These are phyloP conservation scores for Struthidea cinerea DNA, from an alignment of 2,113 vertebrate species.

Conservation along the genomic window DNA sequence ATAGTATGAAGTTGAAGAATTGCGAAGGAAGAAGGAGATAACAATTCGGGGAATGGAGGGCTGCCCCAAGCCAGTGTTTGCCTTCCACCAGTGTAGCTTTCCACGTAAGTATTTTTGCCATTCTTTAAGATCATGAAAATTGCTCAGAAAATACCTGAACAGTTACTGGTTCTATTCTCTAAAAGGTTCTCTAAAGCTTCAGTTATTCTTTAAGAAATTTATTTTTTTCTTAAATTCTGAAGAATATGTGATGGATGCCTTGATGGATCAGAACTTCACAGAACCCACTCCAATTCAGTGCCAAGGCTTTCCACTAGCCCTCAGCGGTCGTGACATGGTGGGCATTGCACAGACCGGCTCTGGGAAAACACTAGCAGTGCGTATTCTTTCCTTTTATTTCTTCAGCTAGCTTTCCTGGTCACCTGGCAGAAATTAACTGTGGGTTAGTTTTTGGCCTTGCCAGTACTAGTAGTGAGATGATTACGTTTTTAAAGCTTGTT, in stretches of 20 bases:
- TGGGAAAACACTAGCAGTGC: constrained; percentile 93
- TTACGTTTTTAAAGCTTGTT: not conserved
- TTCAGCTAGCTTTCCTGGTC: not conserved
- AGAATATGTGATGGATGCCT: constrained; percentile 95
- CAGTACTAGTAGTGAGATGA: not conserved
- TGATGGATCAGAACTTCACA: constrained; percentile 92
- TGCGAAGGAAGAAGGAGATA: constrained; percentile 91
- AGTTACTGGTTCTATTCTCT: not conserved
- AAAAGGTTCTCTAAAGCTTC: not conserved
- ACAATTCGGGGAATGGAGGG: constrained; percentile 87
- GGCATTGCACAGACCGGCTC: constrained; percentile 98
- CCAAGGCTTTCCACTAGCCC: constrained; percentile 92
- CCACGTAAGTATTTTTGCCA: constrained; percentile 82
- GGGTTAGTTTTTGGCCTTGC: not conserved
- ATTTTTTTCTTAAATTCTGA: not conserved
- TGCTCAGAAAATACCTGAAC: not conserved
- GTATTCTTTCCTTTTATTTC: constrained; percentile 23
- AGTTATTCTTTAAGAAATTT: not conserved
- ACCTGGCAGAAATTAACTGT: not conserved
- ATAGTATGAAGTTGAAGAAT: constrained; percentile 90
- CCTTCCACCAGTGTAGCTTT: constrained; percentile 92
- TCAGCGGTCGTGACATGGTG: constrained; percentile 97
- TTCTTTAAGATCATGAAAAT: not conserved
- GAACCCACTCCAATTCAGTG: constrained; percentile 96
- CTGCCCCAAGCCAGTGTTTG: constrained; percentile 86